A percentile compares a stretch with the other conserved stretches of the same genome.
These are phyloP conservation scores for Stomorhina lunata DNA, from an alignment of 2,888 invertebrate species.

Conservation along the genomic window DNA sequence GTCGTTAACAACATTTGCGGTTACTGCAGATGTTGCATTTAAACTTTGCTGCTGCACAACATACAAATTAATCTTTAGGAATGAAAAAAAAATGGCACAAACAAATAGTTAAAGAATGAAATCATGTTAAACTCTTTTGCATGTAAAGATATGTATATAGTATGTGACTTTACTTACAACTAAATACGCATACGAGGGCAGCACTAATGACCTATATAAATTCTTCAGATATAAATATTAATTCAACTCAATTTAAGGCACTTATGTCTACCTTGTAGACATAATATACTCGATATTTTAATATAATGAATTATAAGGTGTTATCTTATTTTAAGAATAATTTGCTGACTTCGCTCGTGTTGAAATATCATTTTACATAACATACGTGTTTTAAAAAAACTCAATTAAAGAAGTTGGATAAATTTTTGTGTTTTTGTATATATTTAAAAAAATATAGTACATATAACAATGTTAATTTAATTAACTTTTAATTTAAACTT, in stretches of 20 bases:
- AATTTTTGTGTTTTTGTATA: background rate
- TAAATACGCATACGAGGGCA: background rate
- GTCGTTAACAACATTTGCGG: conserved; percentile 50
- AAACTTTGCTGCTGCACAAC: conserved; percentile 22
- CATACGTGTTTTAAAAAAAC: background rate
- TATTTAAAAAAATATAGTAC: background rate
- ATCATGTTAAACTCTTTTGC: background rate
- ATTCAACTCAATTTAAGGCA: too few species aligned
- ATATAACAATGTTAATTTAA: conserved; percentile 25
- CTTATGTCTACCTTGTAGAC: too few species aligned
- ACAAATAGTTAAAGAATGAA: background rate
- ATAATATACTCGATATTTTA: too few species aligned
- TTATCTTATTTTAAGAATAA: too few species aligned
- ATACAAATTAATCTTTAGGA: conserved; percentile 34
- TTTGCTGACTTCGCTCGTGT: too few species aligned
- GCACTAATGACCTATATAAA: too few species aligned
- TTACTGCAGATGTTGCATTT: conserved; percentile 58
- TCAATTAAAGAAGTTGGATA: background rate
- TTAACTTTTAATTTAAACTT: conserved; percentile 45
- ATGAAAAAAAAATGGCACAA: background rate
- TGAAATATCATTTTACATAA: background rate
- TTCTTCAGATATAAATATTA: too few species aligned
- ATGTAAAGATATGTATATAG: background rate
- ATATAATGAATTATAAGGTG: too few species aligned
- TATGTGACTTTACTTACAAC: background rate